Evolutionary conservation across 2,113 vertebrate genomes (phyloP), one percentile per base, ranked within the genome.

Genomic region (Cheilinus undulatus): DNA sequence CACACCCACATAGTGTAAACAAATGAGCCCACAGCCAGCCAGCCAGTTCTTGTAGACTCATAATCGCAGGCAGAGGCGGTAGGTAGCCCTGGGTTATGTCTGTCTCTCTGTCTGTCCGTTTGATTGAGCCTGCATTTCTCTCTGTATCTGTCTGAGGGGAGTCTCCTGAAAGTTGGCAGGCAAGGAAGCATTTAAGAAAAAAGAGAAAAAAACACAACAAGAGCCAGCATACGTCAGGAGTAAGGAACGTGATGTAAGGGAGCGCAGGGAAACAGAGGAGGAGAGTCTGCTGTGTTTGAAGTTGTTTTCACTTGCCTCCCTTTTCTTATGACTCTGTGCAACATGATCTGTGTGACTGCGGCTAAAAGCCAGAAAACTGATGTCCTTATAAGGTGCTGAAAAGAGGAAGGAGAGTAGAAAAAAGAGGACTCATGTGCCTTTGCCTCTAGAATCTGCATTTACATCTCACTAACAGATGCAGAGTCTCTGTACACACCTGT

Each of bases 401-500:
- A 57, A 51, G 75, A 68, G 76, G 78, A 62, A 78, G 61, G 71
- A 71, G 56, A 42, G 15, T 7, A 68, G 67, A n/a, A 54, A 34
- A 75, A 58, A 72, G 10, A 45, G 80, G 59, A 78, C 43, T 66
- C 48, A 62, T 74, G 24, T 51, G 10, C 40, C 66, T 63, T 69
- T 60, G 40, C 59, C 6, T 54, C 36, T 15, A 43, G 40, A 30
- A 27, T 62, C 27, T 49, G n/a, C 12, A 23, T 68, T 27, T 57
- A 14, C 32, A 51, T 20, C 22, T 15, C 1, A 17, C 22, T 52
- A 52, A 66, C 53, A 46, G 20, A 40, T 22, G 30, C 9, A n/a
- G 10, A 2, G 7, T 69, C n/a, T 59, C 23, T 8, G 19, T 51
- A 81, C 85, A 51, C 92, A 99, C 98, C 98, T 99, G 98, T 95